These are phyloP conservation scores for Neoascia interrupta DNA, from an alignment of 2,888 invertebrate genomes.

Conservation along the genomic window DNA sequence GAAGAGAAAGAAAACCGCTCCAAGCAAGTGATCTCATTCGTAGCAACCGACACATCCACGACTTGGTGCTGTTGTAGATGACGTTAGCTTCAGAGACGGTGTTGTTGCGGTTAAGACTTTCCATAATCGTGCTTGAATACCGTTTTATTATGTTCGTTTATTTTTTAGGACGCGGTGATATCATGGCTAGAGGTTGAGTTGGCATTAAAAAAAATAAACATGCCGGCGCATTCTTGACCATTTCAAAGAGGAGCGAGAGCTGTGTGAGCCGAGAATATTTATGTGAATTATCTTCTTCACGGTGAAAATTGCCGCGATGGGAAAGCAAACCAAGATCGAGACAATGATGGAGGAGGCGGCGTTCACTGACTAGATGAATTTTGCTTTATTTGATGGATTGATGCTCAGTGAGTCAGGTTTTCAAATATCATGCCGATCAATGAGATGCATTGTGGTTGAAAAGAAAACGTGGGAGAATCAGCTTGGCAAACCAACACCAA, in stretches of 20 bases:
- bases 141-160: not conserved
- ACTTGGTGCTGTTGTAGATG: slow-evolving; percentile 17
- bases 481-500: no score
- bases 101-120: slow-evolving; percentile 33
- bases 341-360: no score
- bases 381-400: no score
- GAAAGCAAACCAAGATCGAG: slow-evolving; percentile 6
- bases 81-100: slow-evolving; percentile 21
- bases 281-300: not conserved
- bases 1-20: slow-evolving; percentile 6
- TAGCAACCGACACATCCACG: no score
- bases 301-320: not conserved
- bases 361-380: no score
- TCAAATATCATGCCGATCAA: not conserved
- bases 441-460: not conserved
- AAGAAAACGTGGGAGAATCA: not conserved
- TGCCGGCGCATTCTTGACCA: slow-evolving; percentile 15
- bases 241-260: no score
- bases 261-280: no score
- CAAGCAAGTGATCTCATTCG: slow-evolving; percentile 44
- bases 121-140: slow-evolving; percentile 21
- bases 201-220: not conserved
- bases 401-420: not conserved
- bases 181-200: slow-evolving; percentile 12
- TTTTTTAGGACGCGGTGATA: slow-evolving; percentile 23